Percentiles rank a stretch among this genome's conserved stretches.
Evolutionary conservation across 2,797 vertebrate genomes (phyloP).

Genomic region (Natrix natrix): DNA sequence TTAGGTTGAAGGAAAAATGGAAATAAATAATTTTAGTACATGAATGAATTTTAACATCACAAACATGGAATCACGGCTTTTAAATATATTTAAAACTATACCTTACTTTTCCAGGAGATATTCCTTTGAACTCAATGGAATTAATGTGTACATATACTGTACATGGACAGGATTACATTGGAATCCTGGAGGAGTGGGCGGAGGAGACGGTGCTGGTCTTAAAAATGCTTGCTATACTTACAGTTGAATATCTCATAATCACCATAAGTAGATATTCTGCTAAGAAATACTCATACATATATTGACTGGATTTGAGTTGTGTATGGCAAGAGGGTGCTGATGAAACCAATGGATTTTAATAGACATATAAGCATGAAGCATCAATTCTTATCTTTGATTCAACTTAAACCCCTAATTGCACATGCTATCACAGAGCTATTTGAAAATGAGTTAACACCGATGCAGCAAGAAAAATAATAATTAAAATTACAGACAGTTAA

Average conservation of each 20-base stretch:
- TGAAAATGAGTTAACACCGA: slow-evolving; percentile 1
- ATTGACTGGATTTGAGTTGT: too few relatives aligned
- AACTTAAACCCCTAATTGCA: not conserved
- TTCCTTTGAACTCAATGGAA: not conserved
- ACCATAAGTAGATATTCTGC: not conserved
- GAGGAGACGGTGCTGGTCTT: not conserved
- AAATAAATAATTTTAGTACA: not conserved
- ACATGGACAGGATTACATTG: not conserved
- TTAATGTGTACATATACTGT: not conserved
- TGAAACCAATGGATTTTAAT: not conserved
- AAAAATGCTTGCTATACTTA: not conserved
- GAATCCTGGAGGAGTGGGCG: not conserved
- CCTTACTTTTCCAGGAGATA: not conserved
- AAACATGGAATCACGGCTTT: not conserved
- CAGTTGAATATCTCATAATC: not conserved
- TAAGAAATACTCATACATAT: not conserved
- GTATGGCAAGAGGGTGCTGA: not conserved
- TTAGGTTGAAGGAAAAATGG: not conserved
- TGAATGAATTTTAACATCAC: not conserved
- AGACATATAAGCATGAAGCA: not conserved
- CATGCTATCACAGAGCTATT: not conserved
- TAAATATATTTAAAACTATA: not conserved
- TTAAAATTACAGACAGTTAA: not conserved
- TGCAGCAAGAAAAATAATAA: not conserved
- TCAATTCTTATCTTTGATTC: not conserved